Evolutionary conservation across 2,113 vertebrate species (phyloP), one percentile per base, ranked within the genome.

Genomic region (Prolemur simus): DNA sequence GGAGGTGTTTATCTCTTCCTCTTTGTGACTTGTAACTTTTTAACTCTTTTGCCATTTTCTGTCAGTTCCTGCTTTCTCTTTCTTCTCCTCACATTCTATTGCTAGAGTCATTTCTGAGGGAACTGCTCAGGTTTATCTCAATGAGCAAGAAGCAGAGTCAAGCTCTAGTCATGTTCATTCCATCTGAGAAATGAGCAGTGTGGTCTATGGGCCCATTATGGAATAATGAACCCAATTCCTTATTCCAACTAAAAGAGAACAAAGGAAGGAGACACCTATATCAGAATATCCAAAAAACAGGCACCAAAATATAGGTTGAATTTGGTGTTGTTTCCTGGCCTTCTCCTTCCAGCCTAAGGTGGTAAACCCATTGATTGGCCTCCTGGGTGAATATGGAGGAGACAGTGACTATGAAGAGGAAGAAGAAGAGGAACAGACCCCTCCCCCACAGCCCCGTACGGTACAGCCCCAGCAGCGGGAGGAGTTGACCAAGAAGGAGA

Each of bases 371-470:
- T 98, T 99, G 77, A 99, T 99, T 45, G 98, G 99, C 87, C 99
- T 99, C 89, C 98, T 99, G 34, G 99, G 99, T 45, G 99, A 99
- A 96, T 99, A 99, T 76, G 99, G 98, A 82, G 99, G 99, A 85
- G 99, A 99, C 96, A 99, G 99, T 0, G 99, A 99, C 96, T 99
- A 99, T 4, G 99, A 99, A 80, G 99, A 99, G 88, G 99, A 99
- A 54, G 99, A 99, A 27, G 99, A 99, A n/a, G 99, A 99, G 45
- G 99, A 99, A 21, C 97, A 98, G 5, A 58, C 98, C 11, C 99
- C 98, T 95, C 96, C 95, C 0, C 98, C 98, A 42, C 98, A 98
- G 77, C 97, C 98, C 45, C 98, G 97, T 0, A 85, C 98, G 56
- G 29, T 93, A 27, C 98, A 98, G 54, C 94, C 98, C 0, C 96